These are phyloP conservation scores for Drosophila pectinifera DNA, from an alignment of 1,140 invertebrate species.

Conservation along the genomic window DNA sequence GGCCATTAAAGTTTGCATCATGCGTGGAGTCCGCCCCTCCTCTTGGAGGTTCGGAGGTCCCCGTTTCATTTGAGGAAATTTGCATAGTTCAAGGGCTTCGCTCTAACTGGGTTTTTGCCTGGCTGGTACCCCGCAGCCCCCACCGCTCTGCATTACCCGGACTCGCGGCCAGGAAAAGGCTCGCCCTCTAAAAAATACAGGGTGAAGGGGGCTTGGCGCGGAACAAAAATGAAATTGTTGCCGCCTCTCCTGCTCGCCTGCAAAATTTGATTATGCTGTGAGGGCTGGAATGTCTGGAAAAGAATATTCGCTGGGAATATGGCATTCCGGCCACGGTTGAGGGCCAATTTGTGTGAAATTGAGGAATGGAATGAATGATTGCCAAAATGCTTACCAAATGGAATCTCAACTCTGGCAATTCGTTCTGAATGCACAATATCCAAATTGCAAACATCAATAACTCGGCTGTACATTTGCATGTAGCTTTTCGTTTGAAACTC, in stretches of 20 bases:
- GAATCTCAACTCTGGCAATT: slow-evolving; percentile 38
- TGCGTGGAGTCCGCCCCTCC: slow-evolving; percentile 29
- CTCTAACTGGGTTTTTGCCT: slow-evolving; percentile 58
- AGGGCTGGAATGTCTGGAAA: slow-evolving; percentile 5
- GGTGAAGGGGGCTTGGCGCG: slow-evolving; percentile 17
- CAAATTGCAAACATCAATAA: slow-evolving; percentile 40
- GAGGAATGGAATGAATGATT: slow-evolving; percentile 42
- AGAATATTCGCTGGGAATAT: background rate
- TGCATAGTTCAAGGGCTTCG: slow-evolving; percentile 78
- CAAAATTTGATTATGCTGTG: slow-evolving; percentile 71
- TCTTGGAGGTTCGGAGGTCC: slow-evolving; percentile 2
- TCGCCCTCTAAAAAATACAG: slow-evolving; percentile 38
- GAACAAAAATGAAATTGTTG: slow-evolving; percentile 73
- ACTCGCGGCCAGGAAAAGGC: slow-evolving; percentile 13
- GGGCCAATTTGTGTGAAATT: slow-evolving; percentile 45
- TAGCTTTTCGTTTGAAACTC: slow-evolving; percentile 4
- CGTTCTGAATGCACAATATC: slow-evolving; percentile 16
- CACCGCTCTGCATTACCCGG: slow-evolving; percentile 16
- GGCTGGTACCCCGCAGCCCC: background rate
- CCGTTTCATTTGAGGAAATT: slow-evolving; percentile 69
- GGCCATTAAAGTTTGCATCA: slow-evolving; percentile 67
- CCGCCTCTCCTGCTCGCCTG: slow-evolving; percentile 16
- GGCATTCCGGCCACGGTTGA: slow-evolving; percentile 30
- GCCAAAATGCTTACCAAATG: slow-evolving; percentile 46
- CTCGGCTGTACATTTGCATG: background rate